Evolutionary conservation across 1,140 invertebrate species (phyloP).

Genomic region (Hesperophylax magnus): DNA sequence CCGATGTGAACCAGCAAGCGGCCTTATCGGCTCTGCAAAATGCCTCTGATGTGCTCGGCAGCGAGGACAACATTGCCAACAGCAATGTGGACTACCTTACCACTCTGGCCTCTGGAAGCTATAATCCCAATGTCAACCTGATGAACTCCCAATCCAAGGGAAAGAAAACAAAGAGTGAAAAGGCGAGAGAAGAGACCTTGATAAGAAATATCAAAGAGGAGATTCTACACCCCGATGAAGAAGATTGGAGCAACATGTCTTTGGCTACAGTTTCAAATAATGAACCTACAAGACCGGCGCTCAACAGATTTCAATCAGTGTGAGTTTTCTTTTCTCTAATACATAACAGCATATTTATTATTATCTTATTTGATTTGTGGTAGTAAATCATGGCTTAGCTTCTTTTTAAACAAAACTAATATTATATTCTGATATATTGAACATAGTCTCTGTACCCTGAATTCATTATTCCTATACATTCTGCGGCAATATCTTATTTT

Average conservation of each 20-base stretch:
- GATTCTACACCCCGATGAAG: constrained; percentile 60
- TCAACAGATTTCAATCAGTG: constrained; percentile 63
- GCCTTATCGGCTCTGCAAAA: constrained; percentile 59
- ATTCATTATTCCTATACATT: no score
- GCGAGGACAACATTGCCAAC: background rate
- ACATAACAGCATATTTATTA: background rate
- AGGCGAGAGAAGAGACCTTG: constrained; percentile 56
- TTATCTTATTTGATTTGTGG: no score
- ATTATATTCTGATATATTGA: no score
- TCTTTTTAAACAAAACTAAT: no score
- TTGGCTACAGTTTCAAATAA: constrained; percentile 65
- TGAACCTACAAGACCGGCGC: constrained; percentile 55
- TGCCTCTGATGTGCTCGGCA: constrained; percentile 9
- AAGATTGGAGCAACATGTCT: constrained; percentile 68
- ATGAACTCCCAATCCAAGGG: constrained; percentile 59
- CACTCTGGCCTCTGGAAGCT: constrained; percentile 43
- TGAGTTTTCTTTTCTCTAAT: constrained; percentile 58
- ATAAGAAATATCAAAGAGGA: constrained; percentile 68
- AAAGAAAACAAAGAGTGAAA: constrained; percentile 59
- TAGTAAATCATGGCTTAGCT: no score
- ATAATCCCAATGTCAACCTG: constrained; percentile 63
- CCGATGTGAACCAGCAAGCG: constrained; percentile 42
- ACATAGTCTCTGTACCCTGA: no score
- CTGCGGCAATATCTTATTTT: no score
- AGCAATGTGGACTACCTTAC: constrained; percentile 41